Percentiles rank a stretch among this genome's conserved stretches.
Conservation (phyloP, 2,113 vertebrate species). For the Furnarius figulus region DNA sequence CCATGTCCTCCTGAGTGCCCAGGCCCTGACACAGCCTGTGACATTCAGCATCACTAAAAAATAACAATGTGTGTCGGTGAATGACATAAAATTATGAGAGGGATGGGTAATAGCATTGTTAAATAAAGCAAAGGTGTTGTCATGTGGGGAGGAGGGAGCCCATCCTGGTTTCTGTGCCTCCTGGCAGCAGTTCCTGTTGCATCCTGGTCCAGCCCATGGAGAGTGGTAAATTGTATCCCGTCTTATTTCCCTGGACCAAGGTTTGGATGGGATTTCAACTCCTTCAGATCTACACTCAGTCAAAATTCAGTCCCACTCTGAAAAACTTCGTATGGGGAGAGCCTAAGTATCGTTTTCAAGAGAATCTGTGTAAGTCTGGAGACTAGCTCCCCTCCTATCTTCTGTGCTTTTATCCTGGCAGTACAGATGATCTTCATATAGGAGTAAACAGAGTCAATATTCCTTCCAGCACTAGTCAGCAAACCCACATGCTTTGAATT, state of each 20-base stretch:
- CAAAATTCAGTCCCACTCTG: not conserved
- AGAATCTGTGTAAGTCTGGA: not conserved
- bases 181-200: too few species aligned
- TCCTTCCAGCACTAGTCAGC: not conserved
- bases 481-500: not conserved
- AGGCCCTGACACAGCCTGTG: not conserved
- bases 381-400: not conserved
- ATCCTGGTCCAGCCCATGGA: too few species aligned
- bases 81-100: not conserved
- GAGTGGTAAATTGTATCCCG: not conserved
- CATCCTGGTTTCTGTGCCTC: accelerated
- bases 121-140: not conserved
- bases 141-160: not conserved
- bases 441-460: not conserved
- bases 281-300: not conserved
- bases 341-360: not conserved
- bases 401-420: not conserved
- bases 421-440: not conserved
- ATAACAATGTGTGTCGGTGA: not conserved
- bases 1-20: too few species aligned
- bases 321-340: not conserved
- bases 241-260: not conserved
- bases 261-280: not conserved
- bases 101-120: not conserved
- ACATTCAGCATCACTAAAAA: not conserved